A percentile compares a stretch with the other conserved stretches of the same genome.
Evolutionary conservation across 30 jellyfish, hydroid and myxozoan species (phyloP).

Genomic region (Morbakka virulenta): DNA sequence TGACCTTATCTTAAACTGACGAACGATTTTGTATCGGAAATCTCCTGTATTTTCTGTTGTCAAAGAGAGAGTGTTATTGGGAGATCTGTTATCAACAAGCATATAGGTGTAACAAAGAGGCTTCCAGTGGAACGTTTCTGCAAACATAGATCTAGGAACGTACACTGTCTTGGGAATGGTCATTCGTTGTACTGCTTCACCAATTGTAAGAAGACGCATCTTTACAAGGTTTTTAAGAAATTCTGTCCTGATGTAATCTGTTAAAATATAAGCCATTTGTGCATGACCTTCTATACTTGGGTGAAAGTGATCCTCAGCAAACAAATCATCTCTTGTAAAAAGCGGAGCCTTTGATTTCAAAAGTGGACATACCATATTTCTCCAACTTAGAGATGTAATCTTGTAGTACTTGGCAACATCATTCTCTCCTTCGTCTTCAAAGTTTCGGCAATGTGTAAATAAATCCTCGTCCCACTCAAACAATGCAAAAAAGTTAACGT

Average conservation of each 20-base stretch:
- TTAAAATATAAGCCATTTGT: slow-evolving; percentile 92
- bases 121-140: slow-evolving; percentile 87
- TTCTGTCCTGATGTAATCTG: slow-evolving; percentile 97
- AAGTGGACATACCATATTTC: slow-evolving; percentile 94
- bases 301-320: slow-evolving; percentile 96
- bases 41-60: slow-evolving; percentile 74
- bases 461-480: slow-evolving; percentile 97
- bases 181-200: slow-evolving; percentile 89
- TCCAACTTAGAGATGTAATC: slow-evolving; percentile 95
- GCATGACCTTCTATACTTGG: slow-evolving; percentile 98
- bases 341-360: slow-evolving; percentile 86
- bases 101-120: slow-evolving; percentile 96
- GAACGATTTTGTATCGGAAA: slow-evolving; percentile 82
- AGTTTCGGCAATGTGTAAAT: slow-evolving; percentile 89
- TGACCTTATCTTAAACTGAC: slow-evolving; percentile 94
- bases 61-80: slow-evolving; percentile 79
- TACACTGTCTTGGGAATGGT: slow-evolving; percentile 88
- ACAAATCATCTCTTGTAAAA: slow-evolving; percentile 83
- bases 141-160: slow-evolving; percentile 88
- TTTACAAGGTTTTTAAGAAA: slow-evolving; percentile 93
- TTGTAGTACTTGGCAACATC: slow-evolving; percentile 97
- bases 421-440: slow-evolving; percentile 97
- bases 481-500: slow-evolving; percentile 85
- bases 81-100: slow-evolving; percentile 89
- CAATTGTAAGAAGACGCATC: slow-evolving; percentile 83